Conservation (phyloP, 2,888 invertebrate genomes). For the Xanthia icteritia region DNA sequence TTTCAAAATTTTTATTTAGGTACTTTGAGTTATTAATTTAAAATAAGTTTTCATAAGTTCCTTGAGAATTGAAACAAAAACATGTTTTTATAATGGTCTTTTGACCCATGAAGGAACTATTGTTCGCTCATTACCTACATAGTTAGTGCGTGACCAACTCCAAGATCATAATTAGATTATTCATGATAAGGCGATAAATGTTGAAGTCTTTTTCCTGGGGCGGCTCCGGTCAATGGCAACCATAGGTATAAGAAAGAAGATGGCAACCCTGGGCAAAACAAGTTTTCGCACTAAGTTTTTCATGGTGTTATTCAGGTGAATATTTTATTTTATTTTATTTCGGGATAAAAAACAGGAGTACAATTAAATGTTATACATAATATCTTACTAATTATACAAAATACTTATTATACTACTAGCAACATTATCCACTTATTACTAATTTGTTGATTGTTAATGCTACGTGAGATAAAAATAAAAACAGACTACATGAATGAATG, state of each 20-base stretch:
- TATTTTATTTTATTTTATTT: too few relatives aligned
- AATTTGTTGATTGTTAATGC: too few relatives aligned
- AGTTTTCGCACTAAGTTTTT: too few relatives aligned
- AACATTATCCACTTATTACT: too few relatives aligned
- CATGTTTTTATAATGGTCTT: not conserved
- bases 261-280: not conserved
- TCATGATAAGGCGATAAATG: conserved; percentile 1
- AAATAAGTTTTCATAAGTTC: not conserved
- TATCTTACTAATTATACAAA: too few relatives aligned
- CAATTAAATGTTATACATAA: too few relatives aligned
- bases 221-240: not conserved
- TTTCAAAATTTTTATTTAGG: not conserved
- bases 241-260: not conserved
- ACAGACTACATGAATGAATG: too few relatives aligned
- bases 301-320: not conserved
- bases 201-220: not conserved
- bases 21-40: not conserved
- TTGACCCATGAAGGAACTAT: not conserved
- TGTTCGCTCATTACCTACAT: conserved; percentile 3
- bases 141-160: conserved; percentile 20
- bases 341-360: too few relatives aligned
- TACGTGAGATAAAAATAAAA: too few relatives aligned
- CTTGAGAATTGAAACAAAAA: not conserved
- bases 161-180: conserved; percentile 14
- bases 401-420: too few relatives aligned